Evolutionary conservation across 2,888 invertebrate genomes (phyloP).

Genomic region (Trichacis sp.): DNA sequence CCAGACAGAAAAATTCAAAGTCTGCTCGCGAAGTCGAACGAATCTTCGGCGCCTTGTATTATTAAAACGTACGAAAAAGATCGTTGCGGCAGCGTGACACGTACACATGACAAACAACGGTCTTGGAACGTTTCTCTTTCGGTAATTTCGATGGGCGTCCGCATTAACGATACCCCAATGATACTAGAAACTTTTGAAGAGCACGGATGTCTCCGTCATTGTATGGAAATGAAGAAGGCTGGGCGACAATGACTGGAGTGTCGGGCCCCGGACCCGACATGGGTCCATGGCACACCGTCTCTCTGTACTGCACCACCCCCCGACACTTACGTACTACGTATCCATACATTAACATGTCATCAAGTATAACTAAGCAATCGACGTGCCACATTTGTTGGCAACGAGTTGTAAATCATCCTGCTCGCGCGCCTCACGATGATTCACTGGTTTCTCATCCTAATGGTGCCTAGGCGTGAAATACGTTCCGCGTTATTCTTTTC

Average conservation of each 20-base stretch:
- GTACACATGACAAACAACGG: slow-evolving; percentile 2
- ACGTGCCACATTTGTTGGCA: slow-evolving; percentile 23
- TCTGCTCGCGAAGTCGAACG: too few relatives aligned
- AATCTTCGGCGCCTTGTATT: too few relatives aligned
- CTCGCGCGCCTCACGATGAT: slow-evolving; percentile 36
- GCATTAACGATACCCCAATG: slow-evolving; percentile 63
- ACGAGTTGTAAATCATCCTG: slow-evolving; percentile 55
- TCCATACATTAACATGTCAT: slow-evolving; percentile 64
- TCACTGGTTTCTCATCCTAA: neutral
- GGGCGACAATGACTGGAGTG: slow-evolving; percentile 66
- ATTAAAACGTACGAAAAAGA: too few relatives aligned
- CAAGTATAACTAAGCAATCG: slow-evolving; percentile 47
- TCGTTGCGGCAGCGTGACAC: too few relatives aligned
- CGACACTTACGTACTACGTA: slow-evolving; percentile 53
- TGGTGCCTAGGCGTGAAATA: too few relatives aligned
- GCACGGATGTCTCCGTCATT: slow-evolving; percentile 63
- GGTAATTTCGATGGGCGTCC: slow-evolving; percentile 60
- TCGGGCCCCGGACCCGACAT: slow-evolving; percentile 50
- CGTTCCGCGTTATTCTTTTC: too few relatives aligned
- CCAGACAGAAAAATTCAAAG: too few relatives aligned
- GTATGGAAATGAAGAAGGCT: slow-evolving; percentile 69
- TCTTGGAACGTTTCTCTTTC: slow-evolving; percentile 48
- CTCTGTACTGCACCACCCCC: slow-evolving; percentile 41
- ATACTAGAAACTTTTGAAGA: slow-evolving; percentile 45
- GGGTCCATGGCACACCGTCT: slow-evolving; percentile 36